Conservation (phyloP, 1,140 invertebrate species). For the Ostrea edulis region DNA sequence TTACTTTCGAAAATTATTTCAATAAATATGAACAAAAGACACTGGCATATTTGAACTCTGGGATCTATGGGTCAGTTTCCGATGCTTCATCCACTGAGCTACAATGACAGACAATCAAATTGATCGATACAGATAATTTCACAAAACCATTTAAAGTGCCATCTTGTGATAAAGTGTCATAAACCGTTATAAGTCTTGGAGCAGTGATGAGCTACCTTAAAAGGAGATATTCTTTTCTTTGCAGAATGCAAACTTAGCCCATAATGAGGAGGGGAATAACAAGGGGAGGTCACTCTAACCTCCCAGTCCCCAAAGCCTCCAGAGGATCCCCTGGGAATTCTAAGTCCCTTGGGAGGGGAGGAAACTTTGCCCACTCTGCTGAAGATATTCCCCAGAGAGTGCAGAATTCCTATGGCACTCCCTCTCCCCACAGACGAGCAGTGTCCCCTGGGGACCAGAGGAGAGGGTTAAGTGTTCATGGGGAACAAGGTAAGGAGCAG, state of each 20-base stretch:
- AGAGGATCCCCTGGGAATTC: slow-evolving; percentile 66
- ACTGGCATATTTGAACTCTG: too few relatives aligned
- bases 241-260: slow-evolving; percentile 14
- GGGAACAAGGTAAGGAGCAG: slow-evolving; percentile 54
- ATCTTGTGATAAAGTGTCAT: too few relatives aligned
- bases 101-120: too few relatives aligned
- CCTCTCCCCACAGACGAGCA: slow-evolving; percentile 58
- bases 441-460: slow-evolving; percentile 65
- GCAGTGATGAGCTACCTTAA: too few relatives aligned
- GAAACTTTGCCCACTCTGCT: slow-evolving; percentile 67
- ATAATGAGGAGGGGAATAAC: slow-evolving; percentile 59
- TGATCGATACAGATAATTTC: too few relatives aligned
- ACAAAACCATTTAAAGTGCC: too few relatives aligned
- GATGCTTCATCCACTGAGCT: too few relatives aligned
- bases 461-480: slow-evolving; percentile 58
- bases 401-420: slow-evolving; percentile 52
- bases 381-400: slow-evolving; percentile 69
- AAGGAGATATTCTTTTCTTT: not conserved
- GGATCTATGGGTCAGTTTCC: too few relatives aligned
- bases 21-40: too few relatives aligned
- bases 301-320: slow-evolving; percentile 69
- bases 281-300: slow-evolving; percentile 67
- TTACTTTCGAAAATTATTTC: too few relatives aligned
- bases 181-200: too few relatives aligned
- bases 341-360: slow-evolving; percentile 61